Percentiles rank a stretch among this genome's conserved stretches.
Evolutionary conservation across 2,888 invertebrate species (phyloP).

Genomic region (Rhagonycha lutea): DNA sequence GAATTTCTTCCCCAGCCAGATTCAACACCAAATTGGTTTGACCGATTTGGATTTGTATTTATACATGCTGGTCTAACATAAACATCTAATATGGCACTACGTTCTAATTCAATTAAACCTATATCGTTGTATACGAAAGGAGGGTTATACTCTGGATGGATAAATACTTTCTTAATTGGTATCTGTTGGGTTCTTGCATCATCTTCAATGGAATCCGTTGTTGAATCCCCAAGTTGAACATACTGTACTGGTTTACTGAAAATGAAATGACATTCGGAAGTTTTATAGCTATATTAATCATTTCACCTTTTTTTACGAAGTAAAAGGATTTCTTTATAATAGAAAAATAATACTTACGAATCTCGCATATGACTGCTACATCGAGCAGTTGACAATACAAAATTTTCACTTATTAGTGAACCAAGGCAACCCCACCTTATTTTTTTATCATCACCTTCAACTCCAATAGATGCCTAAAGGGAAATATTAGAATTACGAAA

Average conservation of each 20-base stretch:
- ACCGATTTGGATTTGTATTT: conserved; percentile 25
- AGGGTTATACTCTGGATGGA: conserved; percentile 52
- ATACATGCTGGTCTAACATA: conserved; percentile 58
- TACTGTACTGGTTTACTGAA: conserved; percentile 51
- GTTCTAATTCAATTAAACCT: conserved; percentile 54
- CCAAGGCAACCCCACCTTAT: no score
- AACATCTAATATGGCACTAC: conserved; percentile 47
- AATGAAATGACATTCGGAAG: conserved; percentile 8
- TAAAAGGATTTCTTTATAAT: no score
- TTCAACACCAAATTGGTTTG: conserved; percentile 48
- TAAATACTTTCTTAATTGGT: conserved; percentile 41
- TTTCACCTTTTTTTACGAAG: no score
- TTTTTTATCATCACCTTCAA: no score
- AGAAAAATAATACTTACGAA: no score
- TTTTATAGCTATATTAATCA: no score
- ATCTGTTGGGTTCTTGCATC: conserved; percentile 48
- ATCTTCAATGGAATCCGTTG: conserved; percentile 47
- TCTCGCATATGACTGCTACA: no score
- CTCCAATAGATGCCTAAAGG: no score
- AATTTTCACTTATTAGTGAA: no score
- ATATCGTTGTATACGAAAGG: conserved; percentile 58
- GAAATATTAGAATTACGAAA: no score
- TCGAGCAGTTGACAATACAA: no score
- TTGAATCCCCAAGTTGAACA: conserved; percentile 56
- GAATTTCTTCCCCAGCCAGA: conserved; percentile 69